phyloP scores from a whole-genome alignment of 2,888 invertebrate genomes.

The Sipha maydis region DNA sequence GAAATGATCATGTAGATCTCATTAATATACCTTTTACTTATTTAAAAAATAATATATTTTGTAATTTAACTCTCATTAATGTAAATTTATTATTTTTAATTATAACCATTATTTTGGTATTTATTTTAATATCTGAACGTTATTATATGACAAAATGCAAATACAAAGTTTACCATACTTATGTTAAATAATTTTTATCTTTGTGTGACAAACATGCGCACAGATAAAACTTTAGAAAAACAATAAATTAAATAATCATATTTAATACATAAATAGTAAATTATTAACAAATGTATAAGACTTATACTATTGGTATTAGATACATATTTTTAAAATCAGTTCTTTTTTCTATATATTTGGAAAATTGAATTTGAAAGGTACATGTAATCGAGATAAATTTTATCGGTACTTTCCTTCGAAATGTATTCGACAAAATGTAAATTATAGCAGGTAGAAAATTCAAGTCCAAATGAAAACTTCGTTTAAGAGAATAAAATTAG shows the following conservation, averaged over 20 bases:
- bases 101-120: background rate
- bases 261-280: background rate
- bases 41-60: no score
- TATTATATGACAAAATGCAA: background rate
- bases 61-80: no score
- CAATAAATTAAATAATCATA: background rate
- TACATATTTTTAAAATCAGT: no score
- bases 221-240: no score
- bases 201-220: no score
- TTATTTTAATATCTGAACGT: background rate
- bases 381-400: background rate
- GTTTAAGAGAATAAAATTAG: conserved; percentile 40
- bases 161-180: background rate
- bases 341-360: no score
- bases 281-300: no score
- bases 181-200: background rate
- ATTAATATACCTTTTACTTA: no score
- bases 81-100: background rate
- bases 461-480: conserved; percentile 1
- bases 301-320: no score
- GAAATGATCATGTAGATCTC: no score
- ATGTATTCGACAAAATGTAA: background rate
- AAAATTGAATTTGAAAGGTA: no score
- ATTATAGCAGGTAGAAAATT: background rate
- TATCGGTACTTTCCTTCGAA: background rate